Evolutionary conservation across 2,113 vertebrate genomes (phyloP).

Genomic region (Ia io): DNA sequence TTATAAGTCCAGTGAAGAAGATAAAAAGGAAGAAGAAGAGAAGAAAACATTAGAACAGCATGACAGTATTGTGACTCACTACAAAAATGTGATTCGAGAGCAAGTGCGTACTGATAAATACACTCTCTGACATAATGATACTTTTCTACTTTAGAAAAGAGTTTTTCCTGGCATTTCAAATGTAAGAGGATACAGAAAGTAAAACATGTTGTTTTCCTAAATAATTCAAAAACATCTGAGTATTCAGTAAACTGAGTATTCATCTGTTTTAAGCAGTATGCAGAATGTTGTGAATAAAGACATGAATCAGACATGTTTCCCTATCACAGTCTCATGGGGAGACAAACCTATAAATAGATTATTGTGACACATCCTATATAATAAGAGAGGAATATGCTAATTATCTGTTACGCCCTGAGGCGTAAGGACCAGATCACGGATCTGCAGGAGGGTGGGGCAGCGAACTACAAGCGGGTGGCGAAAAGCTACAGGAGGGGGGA

Average conservation of each 20-base stretch:
- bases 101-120: conserved; percentile 85
- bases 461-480: too few relatives aligned
- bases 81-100: conserved; percentile 97
- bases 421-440: too few relatives aligned
- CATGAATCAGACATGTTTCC: neutral
- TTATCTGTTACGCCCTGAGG: too few relatives aligned
- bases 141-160: neutral
- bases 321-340: neutral
- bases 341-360: neutral
- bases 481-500: too few relatives aligned
- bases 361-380: neutral
- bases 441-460: too few relatives aligned
- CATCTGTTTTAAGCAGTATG: neutral
- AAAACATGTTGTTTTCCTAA: conserved; percentile 10
- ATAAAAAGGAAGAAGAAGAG: conserved; percentile 98
- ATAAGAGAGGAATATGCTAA: too few relatives aligned
- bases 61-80: conserved; percentile 97
- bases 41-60: conserved; percentile 98
- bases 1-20: conserved; percentile 98
- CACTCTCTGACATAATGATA: neutral
- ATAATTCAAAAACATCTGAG: neutral
- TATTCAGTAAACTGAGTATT: neutral
- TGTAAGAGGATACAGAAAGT: neutral
- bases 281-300: neutral
- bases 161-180: conserved; percentile 3